A percentile compares a stretch with the other conserved stretches of the same genome.
These are phyloP conservation scores for Achroia grisella DNA, from an alignment of 1,140 invertebrate species.

Conservation along the genomic window DNA sequence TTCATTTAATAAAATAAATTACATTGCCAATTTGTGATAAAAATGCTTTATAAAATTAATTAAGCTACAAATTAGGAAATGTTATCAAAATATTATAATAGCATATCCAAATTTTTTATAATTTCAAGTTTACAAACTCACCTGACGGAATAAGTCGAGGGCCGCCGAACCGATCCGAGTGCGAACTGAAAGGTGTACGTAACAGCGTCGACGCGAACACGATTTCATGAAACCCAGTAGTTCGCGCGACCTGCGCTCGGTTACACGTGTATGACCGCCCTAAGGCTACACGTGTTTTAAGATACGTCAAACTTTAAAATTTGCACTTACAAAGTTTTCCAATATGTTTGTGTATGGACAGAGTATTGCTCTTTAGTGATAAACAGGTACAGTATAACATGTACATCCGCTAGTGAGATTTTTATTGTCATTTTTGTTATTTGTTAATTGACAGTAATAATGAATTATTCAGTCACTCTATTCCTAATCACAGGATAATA, in stretches of 20 bases:
- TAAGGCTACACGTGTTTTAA: neutral
- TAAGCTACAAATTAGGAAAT: too few species aligned
- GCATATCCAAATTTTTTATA: neutral
- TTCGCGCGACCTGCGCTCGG: constrained; percentile 36
- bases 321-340: constrained; percentile 4
- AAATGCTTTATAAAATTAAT: too few species aligned
- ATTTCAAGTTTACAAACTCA: constrained; percentile 19
- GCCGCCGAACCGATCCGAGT: constrained; percentile 18
- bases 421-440: too few species aligned
- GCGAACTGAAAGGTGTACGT: constrained; percentile 12
- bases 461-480: too few species aligned
- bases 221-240: constrained; percentile 22
- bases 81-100: too few species aligned
- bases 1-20: too few species aligned
- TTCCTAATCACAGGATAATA: too few species aligned
- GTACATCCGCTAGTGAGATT: too few species aligned
- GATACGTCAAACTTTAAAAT: constrained; percentile 16
- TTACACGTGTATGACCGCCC: constrained; percentile 12
- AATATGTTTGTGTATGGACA: constrained; percentile 12
- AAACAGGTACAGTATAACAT: too few species aligned
- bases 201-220: constrained; percentile 21
- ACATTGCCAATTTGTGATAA: too few species aligned
- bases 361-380: constrained; percentile 4
- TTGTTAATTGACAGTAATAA: too few species aligned
- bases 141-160: constrained; percentile 36